phyloP scores from a whole-genome alignment of 2,797 vertebrate species.

The Hippoglossus hippoglossus region DNA sequence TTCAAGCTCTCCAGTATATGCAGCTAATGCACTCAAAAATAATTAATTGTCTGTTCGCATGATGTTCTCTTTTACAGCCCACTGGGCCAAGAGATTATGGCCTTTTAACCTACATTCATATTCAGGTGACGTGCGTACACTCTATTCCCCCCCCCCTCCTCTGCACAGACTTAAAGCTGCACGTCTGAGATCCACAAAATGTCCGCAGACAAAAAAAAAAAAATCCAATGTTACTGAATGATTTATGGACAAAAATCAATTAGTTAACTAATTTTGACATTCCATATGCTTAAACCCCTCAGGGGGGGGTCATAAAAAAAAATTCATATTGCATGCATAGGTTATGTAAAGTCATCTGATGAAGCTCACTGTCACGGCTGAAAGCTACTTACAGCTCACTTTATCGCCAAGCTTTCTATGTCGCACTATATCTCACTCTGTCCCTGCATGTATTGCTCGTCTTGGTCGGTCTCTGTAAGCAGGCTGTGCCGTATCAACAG shows the following conservation, averaged over 20 bases:
- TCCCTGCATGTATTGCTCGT: constrained; percentile 5
- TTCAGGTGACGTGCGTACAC: constrained; percentile 44
- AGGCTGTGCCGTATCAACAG: constrained; percentile 41
- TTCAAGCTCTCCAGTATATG: constrained; percentile 40
- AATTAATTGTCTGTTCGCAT: constrained; percentile 60
- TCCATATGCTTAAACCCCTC: constrained; percentile 60
- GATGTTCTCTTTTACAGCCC: constrained; percentile 53
- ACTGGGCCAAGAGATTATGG: constrained; percentile 53
- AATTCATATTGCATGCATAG: constrained; percentile 62
- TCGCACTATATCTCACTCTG: constrained; percentile 8
- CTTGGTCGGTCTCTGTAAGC: constrained; percentile 36
- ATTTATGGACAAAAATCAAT: constrained; percentile 67
- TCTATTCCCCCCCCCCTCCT: constrained; percentile 6
- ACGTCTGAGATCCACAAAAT: constrained; percentile 15
- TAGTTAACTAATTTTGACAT: constrained; percentile 64
- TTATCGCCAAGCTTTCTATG: constrained; percentile 27
- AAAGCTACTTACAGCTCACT: constrained; percentile 43
- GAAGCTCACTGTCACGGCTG: constrained; percentile 24
- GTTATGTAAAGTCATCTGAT: constrained; percentile 69
- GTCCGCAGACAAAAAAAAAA: not conserved
- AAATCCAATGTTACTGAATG: constrained; percentile 49
- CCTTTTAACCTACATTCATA: constrained; percentile 67
- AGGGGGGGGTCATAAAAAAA: constrained; percentile 69
- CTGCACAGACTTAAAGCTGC: constrained; percentile 7
- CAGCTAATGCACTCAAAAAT: constrained; percentile 60